Evolutionary conservation across 2,113 vertebrate species (phyloP), one percentile per base, ranked within the genome.

Genomic region (Pungitius pungitius): DNA sequence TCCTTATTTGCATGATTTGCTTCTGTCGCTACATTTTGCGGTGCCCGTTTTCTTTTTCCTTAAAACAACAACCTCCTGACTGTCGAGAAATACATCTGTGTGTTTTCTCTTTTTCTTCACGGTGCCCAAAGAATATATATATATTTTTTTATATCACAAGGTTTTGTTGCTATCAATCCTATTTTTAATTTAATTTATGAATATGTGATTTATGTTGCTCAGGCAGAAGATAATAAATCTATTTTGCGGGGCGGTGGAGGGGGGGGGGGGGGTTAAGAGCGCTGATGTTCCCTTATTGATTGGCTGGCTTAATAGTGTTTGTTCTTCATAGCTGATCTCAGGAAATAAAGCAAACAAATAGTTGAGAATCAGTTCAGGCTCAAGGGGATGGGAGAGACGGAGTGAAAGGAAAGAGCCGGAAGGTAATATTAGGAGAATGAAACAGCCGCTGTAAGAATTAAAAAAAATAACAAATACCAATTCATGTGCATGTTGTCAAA

Each of bases 151-250:
- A 87, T 69, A 80, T 76, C 76, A 58, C 51, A 57, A 79, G 72
- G 65, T 81, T 90, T 90, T 81, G 76, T 81, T 80, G 60, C 88
- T 87, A 94, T 94, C 89, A 92, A 93, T 94, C 93, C 90, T 58
- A 62, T 89, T 88, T 93, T 93, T 93, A 94, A 95, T 94, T 93
- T 93, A 92, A 91, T 85, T 79, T 92, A 93, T 94, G 92, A 94
- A 93, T 93, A 93, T 94, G 77, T 95, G 93, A 95, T 94, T 95
- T 93, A 94, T 94, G 89, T 88, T 81, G 78, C 86, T 67, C 83
- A 55, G 86, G 81, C 90, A 79, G 81, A 79, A 71, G 81, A 82
- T 88, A n/a, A 93, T 94, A 93, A 94, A 95, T 94, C 93, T 93
- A 90, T 90, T 91, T 88, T 88, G 87, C 66, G 24, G 84, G 68